Percentiles rank a stretch among this genome's conserved stretches.
These are phyloP conservation scores for Troilus luridus DNA, from an alignment of 2,888 invertebrate species.

Conservation along the genomic window DNA sequence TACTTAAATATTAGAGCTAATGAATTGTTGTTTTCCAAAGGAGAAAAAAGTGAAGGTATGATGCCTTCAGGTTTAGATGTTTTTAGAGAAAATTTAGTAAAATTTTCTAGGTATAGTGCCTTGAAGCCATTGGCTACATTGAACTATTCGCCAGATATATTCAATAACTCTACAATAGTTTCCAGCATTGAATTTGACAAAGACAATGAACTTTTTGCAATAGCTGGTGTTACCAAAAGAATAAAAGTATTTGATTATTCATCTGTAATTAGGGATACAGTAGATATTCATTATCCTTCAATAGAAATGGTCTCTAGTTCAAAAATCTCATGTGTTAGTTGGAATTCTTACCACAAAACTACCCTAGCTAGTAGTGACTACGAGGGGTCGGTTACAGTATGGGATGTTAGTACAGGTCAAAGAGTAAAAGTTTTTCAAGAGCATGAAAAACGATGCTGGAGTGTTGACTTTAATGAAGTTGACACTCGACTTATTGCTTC, in stretches of 20 bases:
- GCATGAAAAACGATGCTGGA: constrained; percentile 96
- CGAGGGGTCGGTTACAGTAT: constrained; percentile 92
- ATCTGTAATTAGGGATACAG: constrained; percentile 85
- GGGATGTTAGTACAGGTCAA: constrained; percentile 88
- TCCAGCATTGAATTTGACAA: constrained; percentile 97
- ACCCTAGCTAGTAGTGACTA: constrained; percentile 94
- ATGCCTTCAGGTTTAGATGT: constrained; percentile 75
- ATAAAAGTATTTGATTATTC: constrained; percentile 95
- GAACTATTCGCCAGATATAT: constrained; percentile 90
- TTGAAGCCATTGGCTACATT: constrained; percentile 87
- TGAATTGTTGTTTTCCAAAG: constrained; percentile 77
- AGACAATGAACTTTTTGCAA: constrained; percentile 95
- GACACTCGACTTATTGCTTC: constrained; percentile 92
- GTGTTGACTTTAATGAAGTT: constrained; percentile 93
- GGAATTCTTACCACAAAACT: constrained; percentile 92
- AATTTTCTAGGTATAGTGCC: constrained; percentile 85
- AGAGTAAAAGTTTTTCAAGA: constrained; percentile 85
- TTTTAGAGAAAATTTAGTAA: constrained; percentile 88
- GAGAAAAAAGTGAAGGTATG: constrained; percentile 63
- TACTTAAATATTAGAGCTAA: constrained; percentile 85
- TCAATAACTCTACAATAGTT: constrained; percentile 88
- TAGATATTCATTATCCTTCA: constrained; percentile 93
- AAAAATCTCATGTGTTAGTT: constrained; percentile 94
- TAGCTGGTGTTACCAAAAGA: constrained; percentile 94
- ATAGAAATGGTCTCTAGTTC: constrained; percentile 92